Base-by-base conservation (phyloP, 2,113 vertebrate genomes). In the Lagenorhynchus albirostris region DNA sequence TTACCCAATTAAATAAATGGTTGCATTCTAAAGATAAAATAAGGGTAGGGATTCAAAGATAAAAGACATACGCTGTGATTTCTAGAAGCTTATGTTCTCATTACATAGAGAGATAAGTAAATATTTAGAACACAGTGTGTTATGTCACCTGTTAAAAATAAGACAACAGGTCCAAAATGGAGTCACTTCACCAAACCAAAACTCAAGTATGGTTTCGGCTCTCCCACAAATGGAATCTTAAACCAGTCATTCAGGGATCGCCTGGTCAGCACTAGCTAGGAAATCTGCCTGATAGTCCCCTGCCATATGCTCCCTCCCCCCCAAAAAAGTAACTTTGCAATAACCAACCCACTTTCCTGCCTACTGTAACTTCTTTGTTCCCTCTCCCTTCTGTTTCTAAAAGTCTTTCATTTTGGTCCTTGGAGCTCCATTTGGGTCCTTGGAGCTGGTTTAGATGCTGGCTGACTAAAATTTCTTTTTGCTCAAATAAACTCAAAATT, bases 11-110 rank as follows among this genome's bases (percentile, higher is more conserved):
- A 83, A 95, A 92, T 25, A 79, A 88, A 73, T 50, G 9, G 47
- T 62, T 82, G 26, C 18, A 33, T 91, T 89, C 33, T 89, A 67
- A 85, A 96, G 92, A 97, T 81, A 95, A 85, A 86, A 90, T 41
- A 67, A n/a, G 21, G 38, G 9, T 90, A 93, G 85, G 33, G 33
- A 92, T 70, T 70, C 36, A 50, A 90, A 74, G 36, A 84, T 58
- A 81, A 79, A 94, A 95, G 25, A 82, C 0, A 65, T 1, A 63
- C 15, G 17, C 7, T 68, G 3, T 81, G 5, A 31, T 97, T 91
- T 85, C 67, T 77, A 83, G 23, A 95, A 68, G 8, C 11, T 85
- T 94, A 60, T 87, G 29, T 65, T 91, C 82, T 91, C 94, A 85
- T 81, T 76, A 55, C 17, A 88, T 41, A 44, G 33, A 94, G 15